Evolutionary conservation across 1,140 invertebrate species (phyloP).

Genomic region (Harpegnathos saltator): DNA sequence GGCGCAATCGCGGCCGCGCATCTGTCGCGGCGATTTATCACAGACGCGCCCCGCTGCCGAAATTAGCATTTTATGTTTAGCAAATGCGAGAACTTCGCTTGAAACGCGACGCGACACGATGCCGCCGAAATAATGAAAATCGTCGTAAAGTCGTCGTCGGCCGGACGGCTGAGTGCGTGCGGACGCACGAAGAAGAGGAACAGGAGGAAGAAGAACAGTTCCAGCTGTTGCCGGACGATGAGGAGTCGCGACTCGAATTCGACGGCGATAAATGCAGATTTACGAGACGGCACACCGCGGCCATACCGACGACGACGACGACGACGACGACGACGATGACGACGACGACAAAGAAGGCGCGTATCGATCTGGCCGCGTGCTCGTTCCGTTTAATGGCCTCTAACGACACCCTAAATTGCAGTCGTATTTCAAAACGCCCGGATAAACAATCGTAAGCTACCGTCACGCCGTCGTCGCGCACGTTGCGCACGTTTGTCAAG

Average conservation of each 20-base stretch:
- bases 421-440: slow-evolving; percentile 63
- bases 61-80: slow-evolving; percentile 76
- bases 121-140: slow-evolving; percentile 35
- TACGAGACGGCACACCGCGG: slow-evolving; percentile 45
- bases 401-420: slow-evolving; percentile 69
- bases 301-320: slow-evolving; percentile 44
- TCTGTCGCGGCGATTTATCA: slow-evolving; percentile 75
- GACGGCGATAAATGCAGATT: slow-evolving; percentile 67
- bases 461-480: neutral
- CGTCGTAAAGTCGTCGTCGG: slow-evolving; percentile 14
- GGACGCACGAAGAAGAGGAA: neutral
- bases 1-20: slow-evolving; percentile 57
- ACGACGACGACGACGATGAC: slow-evolving; percentile 44
- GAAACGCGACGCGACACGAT: slow-evolving; percentile 24
- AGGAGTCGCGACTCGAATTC: slow-evolving; percentile 55
- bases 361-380: slow-evolving; percentile 52
- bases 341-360: slow-evolving; percentile 42
- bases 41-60: neutral
- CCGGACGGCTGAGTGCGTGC: neutral
- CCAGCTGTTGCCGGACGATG: slow-evolving; percentile 30
- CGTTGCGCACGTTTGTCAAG: neutral
- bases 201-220: neutral
- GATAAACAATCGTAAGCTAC: slow-evolving; percentile 65
- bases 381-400: slow-evolving; percentile 68
- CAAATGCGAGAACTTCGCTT: slow-evolving; percentile 68